Evolutionary conservation across 2,888 invertebrate genomes (phyloP).

Genomic region (Yponomeuta plumbellus): DNA sequence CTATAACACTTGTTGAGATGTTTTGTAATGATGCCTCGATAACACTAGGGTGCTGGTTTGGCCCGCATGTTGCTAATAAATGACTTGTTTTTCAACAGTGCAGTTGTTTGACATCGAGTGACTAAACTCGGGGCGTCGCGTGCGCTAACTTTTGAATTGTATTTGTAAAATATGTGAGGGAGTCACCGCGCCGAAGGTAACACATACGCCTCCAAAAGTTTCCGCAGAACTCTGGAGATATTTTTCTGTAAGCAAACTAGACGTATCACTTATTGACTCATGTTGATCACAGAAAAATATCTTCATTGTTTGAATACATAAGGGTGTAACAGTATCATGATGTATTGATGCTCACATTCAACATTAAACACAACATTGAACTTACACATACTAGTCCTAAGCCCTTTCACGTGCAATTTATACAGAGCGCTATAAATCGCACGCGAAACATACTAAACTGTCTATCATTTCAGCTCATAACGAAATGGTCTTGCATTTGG

Average conservation of each 20-base stretch:
- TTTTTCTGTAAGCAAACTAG: constrained; percentile 23
- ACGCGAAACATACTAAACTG: constrained; percentile 37
- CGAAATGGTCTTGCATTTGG: constrained; percentile 52
- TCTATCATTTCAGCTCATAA: constrained; percentile 34
- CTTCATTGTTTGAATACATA: constrained; percentile 45
- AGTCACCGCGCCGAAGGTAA: constrained; percentile 72
- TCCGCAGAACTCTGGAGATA: constrained; percentile 57
- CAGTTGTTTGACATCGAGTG: constrained; percentile 75
- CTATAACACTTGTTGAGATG: background rate
- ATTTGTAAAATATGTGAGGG: constrained; percentile 72
- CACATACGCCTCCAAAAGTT: constrained; percentile 61
- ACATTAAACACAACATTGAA: constrained; percentile 44
- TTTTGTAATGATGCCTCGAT: constrained; percentile 36
- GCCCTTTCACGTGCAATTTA: constrained; percentile 58
- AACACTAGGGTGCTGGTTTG: constrained; percentile 63
- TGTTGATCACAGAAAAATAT: constrained; percentile 33
- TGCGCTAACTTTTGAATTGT: constrained; percentile 75
- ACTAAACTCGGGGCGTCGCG: constrained; percentile 74
- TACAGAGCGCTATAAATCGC: constrained; percentile 44
- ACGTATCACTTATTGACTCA: background rate
- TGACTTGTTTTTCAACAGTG: constrained; percentile 76
- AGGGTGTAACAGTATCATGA: constrained; percentile 26
- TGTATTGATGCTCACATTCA: constrained; percentile 13
- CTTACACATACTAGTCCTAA: constrained; percentile 39
- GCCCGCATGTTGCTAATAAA: constrained; percentile 75